Base-by-base conservation (phyloP, 2,113 vertebrate genomes). In the Notothenia rossii region DNA sequence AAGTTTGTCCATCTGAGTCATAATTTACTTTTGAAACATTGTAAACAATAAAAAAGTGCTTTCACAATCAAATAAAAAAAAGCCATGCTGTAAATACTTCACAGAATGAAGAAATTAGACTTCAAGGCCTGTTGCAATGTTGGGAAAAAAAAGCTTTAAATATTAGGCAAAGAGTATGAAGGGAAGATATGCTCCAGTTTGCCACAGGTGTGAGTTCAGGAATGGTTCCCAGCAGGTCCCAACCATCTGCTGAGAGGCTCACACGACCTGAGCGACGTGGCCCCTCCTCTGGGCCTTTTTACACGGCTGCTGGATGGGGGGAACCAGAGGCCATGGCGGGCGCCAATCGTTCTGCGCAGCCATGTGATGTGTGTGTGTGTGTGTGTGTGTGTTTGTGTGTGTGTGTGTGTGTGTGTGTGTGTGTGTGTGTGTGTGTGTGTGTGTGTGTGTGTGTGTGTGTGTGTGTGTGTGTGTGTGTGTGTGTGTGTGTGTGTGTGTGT, bases 241-340 rank as follows among this genome's bases (percentile, higher is more conserved):
- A 54, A 65, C 75, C 82, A 82, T 88, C 82, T 90, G 80, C 77
- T 74, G 70, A 86, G 72, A 84, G 58, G 68, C 92, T 92, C 88
- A 90, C 89, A 89, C 70, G 75, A 85, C 88, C 90, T 83, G 76
- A 84, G 83, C 29, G 17, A 71, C 22, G 60, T 84, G 81, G 72
- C 81, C 89, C 88, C 82, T 87, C 77, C 63, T 83, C 74, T 88
- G 40, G 83, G 85, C 79, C 81, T 81, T 86, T 84, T 81, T 86
- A 10, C 69, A 74, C 10, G 73, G 72, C 84, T 89, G 81, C 81
- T 72, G 75, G 56, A 75, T 83, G 75, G 45, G 66, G 51, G 66
- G 60, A 82, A 81, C 60, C 68, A 72, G 54, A 87, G 82, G 77
- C 58, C 69, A 62, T 36, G 49, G 77, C 75, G 84, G 76, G 68